A percentile compares a stretch with the other conserved stretches of the same genome.
These are phyloP conservation scores for Heteractis magnifica DNA, from an alignment of 92 coral and sea anemone genomes.

Conservation along the genomic window DNA sequence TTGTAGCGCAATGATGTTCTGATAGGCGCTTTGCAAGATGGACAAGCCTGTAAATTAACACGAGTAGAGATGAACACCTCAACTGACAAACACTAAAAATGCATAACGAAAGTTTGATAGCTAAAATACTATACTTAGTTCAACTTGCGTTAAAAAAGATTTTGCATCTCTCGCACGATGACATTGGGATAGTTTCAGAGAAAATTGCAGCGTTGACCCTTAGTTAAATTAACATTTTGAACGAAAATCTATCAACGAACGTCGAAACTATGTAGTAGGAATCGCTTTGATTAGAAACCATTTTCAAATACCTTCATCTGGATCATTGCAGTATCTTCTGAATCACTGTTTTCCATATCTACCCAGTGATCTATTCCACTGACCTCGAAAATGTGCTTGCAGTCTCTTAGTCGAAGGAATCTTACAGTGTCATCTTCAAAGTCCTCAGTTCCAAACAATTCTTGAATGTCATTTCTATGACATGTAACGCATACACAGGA, in stretches of 20 bases:
- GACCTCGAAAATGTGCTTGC: conserved; percentile 77
- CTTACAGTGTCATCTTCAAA: conserved; percentile 61
- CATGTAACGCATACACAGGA: conserved; percentile 73
- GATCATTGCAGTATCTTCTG: conserved; percentile 15
- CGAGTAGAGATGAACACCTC: too few relatives aligned
- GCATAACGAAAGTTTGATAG: too few relatives aligned
- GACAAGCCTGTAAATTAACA: conserved; percentile 53
- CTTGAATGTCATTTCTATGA: conserved; percentile 56
- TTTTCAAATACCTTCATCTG: conserved; percentile 21
- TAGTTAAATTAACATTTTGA: too few relatives aligned
- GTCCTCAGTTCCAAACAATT: conserved; percentile 65
- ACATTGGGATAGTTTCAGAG: too few relatives aligned
- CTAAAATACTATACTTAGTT: too few relatives aligned
- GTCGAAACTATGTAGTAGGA: too few relatives aligned
- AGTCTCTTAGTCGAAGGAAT: conserved; percentile 70
- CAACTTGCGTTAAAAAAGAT: too few relatives aligned
- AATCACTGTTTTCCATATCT: conserved; percentile 8
- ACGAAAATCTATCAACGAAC: too few relatives aligned
- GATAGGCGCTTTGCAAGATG: conserved; percentile 69
- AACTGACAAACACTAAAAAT: too few relatives aligned
- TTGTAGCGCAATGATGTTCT: conserved; percentile 71
- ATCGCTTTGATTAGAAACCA: not conserved
- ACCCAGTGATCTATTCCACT: conserved; percentile 61
- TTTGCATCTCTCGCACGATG: too few relatives aligned
- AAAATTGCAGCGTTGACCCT: too few relatives aligned